Percentiles rank a stretch among this genome's conserved stretches.
phyloP scores from a whole-genome alignment of 2,888 invertebrate species.

The Pachymerium ferrugineum region DNA sequence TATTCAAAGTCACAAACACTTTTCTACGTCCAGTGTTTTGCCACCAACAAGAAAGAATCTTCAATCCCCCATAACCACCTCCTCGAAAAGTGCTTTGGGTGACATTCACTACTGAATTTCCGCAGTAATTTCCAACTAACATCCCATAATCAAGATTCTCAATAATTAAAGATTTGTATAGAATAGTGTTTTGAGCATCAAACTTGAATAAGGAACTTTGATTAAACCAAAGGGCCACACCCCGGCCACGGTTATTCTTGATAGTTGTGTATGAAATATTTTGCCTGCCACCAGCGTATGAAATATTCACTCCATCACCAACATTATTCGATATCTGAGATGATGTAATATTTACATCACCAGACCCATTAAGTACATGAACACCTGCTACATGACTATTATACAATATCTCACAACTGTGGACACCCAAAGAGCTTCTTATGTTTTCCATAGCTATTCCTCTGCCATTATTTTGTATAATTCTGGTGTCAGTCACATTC shows the following conservation, averaged over 20 bases:
- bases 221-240: slow-evolving; percentile 84
- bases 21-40: slow-evolving; percentile 47
- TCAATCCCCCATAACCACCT: slow-evolving; percentile 70
- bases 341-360: slow-evolving; percentile 87
- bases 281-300: slow-evolving; percentile 87
- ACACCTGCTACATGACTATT: slow-evolving; percentile 87
- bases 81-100: slow-evolving; percentile 83
- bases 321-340: slow-evolving; percentile 83
- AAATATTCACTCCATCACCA: slow-evolving; percentile 92
- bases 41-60: slow-evolving; percentile 77
- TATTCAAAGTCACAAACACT: slow-evolving; percentile 79
- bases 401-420: slow-evolving; percentile 72
- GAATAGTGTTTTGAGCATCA: slow-evolving; percentile 75
- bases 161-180: slow-evolving; percentile 80
- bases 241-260: slow-evolving; percentile 81
- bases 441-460: slow-evolving; percentile 92
- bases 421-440: slow-evolving; percentile 79
- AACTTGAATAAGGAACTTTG: slow-evolving; percentile 75
- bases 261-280: slow-evolving; percentile 83
- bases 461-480: slow-evolving; percentile 85
- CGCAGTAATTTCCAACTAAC: slow-evolving; percentile 88
- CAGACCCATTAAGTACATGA: slow-evolving; percentile 82
- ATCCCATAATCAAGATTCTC: slow-evolving; percentile 84
- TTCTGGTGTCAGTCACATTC: slow-evolving; percentile 74
- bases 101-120: slow-evolving; percentile 69